phyloP scores from a whole-genome alignment of 1,140 invertebrate genomes.

The Drosophila funebris region DNA sequence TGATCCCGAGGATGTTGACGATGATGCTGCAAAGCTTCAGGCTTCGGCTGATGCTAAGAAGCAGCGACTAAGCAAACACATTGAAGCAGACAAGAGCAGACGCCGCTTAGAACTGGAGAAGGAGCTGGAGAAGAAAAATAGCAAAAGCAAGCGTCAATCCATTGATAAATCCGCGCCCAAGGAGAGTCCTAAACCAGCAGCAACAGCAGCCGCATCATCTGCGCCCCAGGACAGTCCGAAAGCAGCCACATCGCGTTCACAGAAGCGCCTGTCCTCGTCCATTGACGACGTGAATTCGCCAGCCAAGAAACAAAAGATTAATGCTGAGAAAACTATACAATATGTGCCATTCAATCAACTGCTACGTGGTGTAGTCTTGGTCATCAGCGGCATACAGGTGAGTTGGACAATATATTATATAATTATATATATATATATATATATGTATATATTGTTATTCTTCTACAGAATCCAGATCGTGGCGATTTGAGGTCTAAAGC shows the following conservation, averaged over 20 bases:
- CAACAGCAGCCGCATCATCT: background rate
- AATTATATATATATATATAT: background rate
- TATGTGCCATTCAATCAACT: constrained; percentile 86
- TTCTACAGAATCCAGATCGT: constrained; percentile 89
- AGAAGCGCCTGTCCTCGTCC: constrained; percentile 50
- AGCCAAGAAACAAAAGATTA: constrained; percentile 48
- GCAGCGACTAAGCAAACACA: constrained; percentile 81
- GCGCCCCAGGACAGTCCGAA: constrained; percentile 2
- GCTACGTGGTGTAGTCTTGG: constrained; percentile 89
- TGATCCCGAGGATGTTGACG: constrained; percentile 73
- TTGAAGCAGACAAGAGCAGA: constrained; percentile 84
- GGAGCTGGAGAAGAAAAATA: constrained; percentile 41
- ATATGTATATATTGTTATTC: background rate
- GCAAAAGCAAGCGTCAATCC: constrained; percentile 41
- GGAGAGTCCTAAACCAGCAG: constrained; percentile 22
- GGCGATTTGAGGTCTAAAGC: constrained; percentile 88
- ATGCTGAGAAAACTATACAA: constrained; percentile 22
- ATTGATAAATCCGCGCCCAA: constrained; percentile 25
- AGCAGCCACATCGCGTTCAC: background rate
- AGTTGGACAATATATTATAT: too few species aligned
- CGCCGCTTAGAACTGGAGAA: constrained; percentile 54
- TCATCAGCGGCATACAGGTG: constrained; percentile 91
- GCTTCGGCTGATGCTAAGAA: constrained; percentile 38
- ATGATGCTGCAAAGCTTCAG: background rate
- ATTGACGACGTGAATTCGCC: constrained; percentile 18